Evolutionary conservation across 2,888 invertebrate genomes (phyloP).

Genomic region (Steinernema carpocapsae): DNA sequence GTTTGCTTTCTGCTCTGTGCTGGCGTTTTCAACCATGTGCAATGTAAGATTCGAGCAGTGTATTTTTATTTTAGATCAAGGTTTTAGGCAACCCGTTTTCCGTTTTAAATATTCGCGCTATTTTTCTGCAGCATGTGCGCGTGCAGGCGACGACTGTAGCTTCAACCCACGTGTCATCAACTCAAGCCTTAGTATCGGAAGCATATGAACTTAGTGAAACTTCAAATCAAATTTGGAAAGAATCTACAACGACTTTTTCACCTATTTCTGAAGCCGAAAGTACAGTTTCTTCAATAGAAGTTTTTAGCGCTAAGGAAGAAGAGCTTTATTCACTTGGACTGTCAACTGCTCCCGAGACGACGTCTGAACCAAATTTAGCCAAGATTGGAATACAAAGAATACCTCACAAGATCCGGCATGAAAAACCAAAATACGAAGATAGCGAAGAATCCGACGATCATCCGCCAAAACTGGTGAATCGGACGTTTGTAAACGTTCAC

Average conservation of each 20-base stretch:
- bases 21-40: background rate
- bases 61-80: background rate
- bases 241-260: too few species aligned
- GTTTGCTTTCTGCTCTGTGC: background rate
- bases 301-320: too few species aligned
- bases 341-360: too few species aligned
- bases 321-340: too few species aligned
- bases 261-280: too few species aligned
- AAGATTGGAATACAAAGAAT: background rate
- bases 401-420: constrained; percentile 28
- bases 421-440: background rate
- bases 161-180: too few species aligned
- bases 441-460: background rate
- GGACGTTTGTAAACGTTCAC: background rate
- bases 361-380: background rate
- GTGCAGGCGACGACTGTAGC: background rate
- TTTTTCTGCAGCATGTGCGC: constrained; percentile 18
- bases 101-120: constrained; percentile 4
- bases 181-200: too few species aligned
- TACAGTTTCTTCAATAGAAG: too few species aligned
- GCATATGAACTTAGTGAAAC: too few species aligned
- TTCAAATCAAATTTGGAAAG: too few species aligned
- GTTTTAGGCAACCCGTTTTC: background rate
- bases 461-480: constrained; percentile 6
- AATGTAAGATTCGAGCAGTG: background rate